Conservation (phyloP, 2,888 invertebrate species). For the Erannis defoliaria region DNA sequence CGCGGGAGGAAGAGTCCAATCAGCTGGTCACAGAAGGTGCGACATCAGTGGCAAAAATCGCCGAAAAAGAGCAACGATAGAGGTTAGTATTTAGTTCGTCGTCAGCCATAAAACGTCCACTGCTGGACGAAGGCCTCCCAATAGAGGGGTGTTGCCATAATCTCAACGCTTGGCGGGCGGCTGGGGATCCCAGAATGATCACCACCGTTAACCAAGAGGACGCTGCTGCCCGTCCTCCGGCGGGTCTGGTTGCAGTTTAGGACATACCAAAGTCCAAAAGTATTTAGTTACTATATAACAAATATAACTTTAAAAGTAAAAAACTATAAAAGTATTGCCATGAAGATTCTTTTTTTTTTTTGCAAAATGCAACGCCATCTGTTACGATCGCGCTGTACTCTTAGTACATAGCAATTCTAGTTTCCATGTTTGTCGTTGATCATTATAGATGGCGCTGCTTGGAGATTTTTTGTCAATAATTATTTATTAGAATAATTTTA, state of each 20-base stretch:
- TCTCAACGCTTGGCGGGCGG: too few relatives aligned
- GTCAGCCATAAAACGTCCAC: too few relatives aligned
- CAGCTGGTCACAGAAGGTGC: slow-evolving; percentile 88
- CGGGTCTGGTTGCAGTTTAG: too few relatives aligned
- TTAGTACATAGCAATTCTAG: neutral
- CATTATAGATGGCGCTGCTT: slow-evolving; percentile 50
- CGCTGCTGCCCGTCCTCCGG: too few relatives aligned
- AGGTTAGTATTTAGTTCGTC: slow-evolving; percentile 57
- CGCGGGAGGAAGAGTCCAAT: slow-evolving; percentile 83
- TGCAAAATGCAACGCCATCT: slow-evolving; percentile 64
- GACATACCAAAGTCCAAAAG: too few relatives aligned
- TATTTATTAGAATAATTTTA: neutral
- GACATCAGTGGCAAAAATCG: slow-evolving; percentile 88
- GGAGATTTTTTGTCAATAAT: neutral
- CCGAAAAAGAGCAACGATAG: slow-evolving; percentile 71
- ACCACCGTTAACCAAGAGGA: too few relatives aligned
- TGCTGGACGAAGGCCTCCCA: too few relatives aligned
- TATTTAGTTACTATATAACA: neutral
- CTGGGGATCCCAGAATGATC: too few relatives aligned
- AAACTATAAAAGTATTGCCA: neutral
- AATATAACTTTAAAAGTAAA: neutral
- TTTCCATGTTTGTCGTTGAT: slow-evolving; percentile 38
- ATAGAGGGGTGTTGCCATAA: too few relatives aligned
- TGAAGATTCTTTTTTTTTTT: neutral
- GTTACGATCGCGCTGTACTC: slow-evolving; percentile 36